Conservation (phyloP, 2,113 vertebrate genomes). For the Halcyon senegalensis region DNA sequence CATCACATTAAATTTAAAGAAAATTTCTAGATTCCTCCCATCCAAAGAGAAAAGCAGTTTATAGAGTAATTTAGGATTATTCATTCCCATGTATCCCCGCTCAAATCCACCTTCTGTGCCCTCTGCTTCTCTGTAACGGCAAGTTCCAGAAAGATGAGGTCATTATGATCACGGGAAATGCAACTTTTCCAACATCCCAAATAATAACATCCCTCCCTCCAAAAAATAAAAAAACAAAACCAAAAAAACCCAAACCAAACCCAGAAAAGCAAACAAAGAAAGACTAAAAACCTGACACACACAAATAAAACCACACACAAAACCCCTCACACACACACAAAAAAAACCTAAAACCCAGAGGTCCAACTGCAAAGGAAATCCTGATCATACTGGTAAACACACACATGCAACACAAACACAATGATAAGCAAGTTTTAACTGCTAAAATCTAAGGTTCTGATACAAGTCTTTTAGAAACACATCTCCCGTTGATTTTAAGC, state of each 20-base stretch:
- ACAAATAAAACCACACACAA: neutral
- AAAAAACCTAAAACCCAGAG: neutral
- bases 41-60: neutral
- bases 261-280: too few relatives aligned
- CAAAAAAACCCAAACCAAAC: too few relatives aligned
- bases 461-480: neutral
- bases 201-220: neutral
- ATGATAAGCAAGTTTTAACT: neutral
- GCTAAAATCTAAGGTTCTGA: neutral
- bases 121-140: neutral
- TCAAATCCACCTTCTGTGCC: neutral
- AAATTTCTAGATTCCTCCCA: neutral
- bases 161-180: rapidly evolving
- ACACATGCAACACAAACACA: neutral
- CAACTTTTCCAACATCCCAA: neutral
- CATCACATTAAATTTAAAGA: neutral
- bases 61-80: neutral
- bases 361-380: neutral
- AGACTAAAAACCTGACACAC: neutral
- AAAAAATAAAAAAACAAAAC: too few relatives aligned
- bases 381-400: too few relatives aligned
- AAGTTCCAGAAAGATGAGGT: neutral
- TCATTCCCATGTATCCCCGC: neutral
- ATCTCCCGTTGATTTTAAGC: neutral
- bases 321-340: too few relatives aligned